Conservation (phyloP, 2,113 vertebrate species). For the Probosciger aterrimus region DNA sequence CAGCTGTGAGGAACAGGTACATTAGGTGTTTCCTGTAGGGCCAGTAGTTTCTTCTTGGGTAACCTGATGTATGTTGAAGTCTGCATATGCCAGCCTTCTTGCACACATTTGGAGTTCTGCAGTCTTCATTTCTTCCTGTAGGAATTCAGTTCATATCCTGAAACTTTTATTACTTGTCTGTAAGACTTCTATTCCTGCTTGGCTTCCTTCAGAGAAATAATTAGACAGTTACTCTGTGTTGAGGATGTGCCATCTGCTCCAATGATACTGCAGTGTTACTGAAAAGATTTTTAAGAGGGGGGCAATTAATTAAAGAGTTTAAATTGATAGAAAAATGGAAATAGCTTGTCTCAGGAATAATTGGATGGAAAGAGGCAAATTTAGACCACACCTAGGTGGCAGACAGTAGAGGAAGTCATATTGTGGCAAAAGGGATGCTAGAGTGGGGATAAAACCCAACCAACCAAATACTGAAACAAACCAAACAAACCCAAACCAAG, state of each 20-base stretch:
- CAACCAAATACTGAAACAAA: not conserved
- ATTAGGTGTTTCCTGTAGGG: not conserved
- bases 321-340: not conserved
- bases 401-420: not conserved
- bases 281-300: not conserved
- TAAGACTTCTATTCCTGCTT: not conserved
- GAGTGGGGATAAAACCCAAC: not conserved
- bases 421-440: not conserved
- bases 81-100: not conserved
- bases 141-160: not conserved
- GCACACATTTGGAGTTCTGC: not conserved
- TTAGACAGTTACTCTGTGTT: not conserved
- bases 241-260: not conserved
- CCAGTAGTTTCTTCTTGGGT: not conserved
- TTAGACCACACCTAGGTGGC: not conserved
- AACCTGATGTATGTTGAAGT: not conserved
- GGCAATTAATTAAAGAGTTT: not conserved
- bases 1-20: not conserved
- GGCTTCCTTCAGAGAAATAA: not conserved
- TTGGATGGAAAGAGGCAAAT: not conserved
- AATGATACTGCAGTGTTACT: not conserved
- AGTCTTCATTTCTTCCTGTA: not conserved
- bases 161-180: not conserved
- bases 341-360: not conserved
- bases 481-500: not conserved